These are phyloP conservation scores for Spinibarbus caldwelli DNA, from an alignment of 2,797 vertebrate species.

Conservation along the genomic window DNA sequence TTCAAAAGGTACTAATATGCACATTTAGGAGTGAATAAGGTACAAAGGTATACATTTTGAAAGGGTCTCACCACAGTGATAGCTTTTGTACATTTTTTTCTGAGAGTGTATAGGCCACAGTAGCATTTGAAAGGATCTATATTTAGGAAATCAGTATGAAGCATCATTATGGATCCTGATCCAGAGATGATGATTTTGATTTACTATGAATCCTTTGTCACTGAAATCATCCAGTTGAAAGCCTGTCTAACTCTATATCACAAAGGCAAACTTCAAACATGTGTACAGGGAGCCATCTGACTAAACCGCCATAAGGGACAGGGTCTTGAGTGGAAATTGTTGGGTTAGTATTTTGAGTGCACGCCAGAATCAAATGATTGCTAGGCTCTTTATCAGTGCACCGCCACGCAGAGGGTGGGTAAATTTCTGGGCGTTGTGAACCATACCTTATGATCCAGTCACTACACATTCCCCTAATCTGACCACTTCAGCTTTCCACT, in stretches of 20 bases:
- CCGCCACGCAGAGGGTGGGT: slow-evolving; percentile 62
- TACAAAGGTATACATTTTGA: neutral
- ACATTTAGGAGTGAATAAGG: neutral
- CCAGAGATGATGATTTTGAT: neutral
- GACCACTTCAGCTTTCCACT: slow-evolving; percentile 71
- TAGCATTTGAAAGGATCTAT: neutral
- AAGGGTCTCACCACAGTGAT: neutral
- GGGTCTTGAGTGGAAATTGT: slow-evolving; percentile 38
- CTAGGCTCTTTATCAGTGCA: slow-evolving; percentile 55
- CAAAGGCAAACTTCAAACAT: slow-evolving; percentile 53
- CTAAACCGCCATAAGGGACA: slow-evolving; percentile 42
- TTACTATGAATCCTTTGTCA: neutral
- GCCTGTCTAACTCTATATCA: slow-evolving; percentile 38
- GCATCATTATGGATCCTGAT: neutral
- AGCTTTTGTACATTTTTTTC: neutral
- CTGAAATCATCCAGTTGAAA: slow-evolving; percentile 12
- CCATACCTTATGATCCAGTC: slow-evolving; percentile 62
- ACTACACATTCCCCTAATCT: slow-evolving; percentile 68
- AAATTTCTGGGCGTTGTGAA: slow-evolving; percentile 66
- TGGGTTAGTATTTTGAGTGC: slow-evolving; percentile 58
- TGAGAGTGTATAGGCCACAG: neutral
- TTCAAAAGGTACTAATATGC: neutral
- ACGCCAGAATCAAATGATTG: slow-evolving; percentile 61
- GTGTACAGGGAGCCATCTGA: slow-evolving; percentile 23
- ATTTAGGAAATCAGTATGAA: neutral